Evolutionary conservation across 1,140 invertebrate species (phyloP).

Genomic region (Oscheius sp.): DNA sequence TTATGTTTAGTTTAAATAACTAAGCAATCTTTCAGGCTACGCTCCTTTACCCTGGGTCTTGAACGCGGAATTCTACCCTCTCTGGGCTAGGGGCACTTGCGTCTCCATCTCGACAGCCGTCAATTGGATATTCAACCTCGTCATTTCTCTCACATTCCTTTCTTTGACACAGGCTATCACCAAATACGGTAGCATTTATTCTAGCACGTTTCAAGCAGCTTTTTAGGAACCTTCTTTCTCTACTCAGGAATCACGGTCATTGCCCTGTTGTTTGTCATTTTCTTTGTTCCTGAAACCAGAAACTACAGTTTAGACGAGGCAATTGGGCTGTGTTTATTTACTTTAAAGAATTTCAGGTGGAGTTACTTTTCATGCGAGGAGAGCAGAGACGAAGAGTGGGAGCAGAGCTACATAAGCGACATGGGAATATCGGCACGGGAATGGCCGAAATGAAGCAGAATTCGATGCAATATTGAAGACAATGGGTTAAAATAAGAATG

Average conservation of each 20-base stretch:
- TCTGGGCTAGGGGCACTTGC: conserved; percentile 68
- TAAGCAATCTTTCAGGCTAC: conserved; percentile 63
- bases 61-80: conserved; percentile 71
- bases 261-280: conserved; percentile 75
- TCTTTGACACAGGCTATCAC: conserved; percentile 64
- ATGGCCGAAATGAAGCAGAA: neutral
- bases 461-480: neutral
- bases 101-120: conserved; percentile 67
- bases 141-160: conserved; percentile 70
- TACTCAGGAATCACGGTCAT: conserved; percentile 74
- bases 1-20: too few relatives aligned
- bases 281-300: conserved; percentile 84
- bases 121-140: conserved; percentile 69
- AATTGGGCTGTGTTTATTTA: neutral
- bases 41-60: conserved; percentile 72
- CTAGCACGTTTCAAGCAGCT: conserved; percentile 13
- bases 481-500: neutral
- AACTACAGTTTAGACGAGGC: conserved; percentile 80
- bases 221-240: conserved; percentile 71
- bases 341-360: conserved; percentile 60
- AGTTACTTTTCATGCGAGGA: neutral
- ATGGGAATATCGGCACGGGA: neutral
- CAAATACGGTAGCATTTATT: conserved; percentile 62
- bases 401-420: neutral
- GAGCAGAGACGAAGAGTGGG: neutral